Conservation (phyloP, 2,888 invertebrate species). For the Drosophila anomalata region DNA sequence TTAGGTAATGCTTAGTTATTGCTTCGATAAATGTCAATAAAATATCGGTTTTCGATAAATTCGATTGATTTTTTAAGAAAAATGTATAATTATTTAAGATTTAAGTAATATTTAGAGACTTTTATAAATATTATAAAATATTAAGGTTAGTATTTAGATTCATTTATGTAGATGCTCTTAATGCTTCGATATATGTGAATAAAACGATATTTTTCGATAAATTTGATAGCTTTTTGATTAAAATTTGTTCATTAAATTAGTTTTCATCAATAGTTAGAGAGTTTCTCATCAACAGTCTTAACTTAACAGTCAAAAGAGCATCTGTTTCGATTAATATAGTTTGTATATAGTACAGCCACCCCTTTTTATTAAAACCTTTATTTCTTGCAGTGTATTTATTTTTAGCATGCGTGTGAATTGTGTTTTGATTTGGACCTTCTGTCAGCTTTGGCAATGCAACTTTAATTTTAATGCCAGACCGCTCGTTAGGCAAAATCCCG, state of each 20-base stretch:
- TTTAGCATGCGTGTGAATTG: constrained; percentile 29
- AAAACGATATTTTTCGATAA: neutral
- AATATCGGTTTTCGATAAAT: neutral
- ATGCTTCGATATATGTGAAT: too few species aligned
- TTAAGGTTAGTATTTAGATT: too few species aligned
- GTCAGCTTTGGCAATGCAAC: constrained; percentile 49
- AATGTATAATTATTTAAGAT: too few species aligned
- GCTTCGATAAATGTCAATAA: too few species aligned
- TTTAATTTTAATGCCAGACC: constrained; percentile 57
- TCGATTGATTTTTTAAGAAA: neutral
- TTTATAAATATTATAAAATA: too few species aligned
- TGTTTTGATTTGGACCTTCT: constrained; percentile 60
- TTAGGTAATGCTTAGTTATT: too few species aligned
- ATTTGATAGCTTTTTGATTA: neutral
- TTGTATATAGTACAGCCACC: too few species aligned
- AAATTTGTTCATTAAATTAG: neutral
- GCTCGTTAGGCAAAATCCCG: constrained; percentile 19
- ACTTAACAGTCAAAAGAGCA: too few species aligned
- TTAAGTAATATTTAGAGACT: too few species aligned
- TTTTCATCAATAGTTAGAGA: neutral
- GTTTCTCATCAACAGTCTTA: too few species aligned
- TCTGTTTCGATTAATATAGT: too few species aligned
- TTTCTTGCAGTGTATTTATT: constrained; percentile 3
- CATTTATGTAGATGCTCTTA: too few species aligned
- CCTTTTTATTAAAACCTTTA: neutral